Base-by-base conservation (phyloP, 1,140 invertebrate species). In the Drosophila bocki region DNA sequence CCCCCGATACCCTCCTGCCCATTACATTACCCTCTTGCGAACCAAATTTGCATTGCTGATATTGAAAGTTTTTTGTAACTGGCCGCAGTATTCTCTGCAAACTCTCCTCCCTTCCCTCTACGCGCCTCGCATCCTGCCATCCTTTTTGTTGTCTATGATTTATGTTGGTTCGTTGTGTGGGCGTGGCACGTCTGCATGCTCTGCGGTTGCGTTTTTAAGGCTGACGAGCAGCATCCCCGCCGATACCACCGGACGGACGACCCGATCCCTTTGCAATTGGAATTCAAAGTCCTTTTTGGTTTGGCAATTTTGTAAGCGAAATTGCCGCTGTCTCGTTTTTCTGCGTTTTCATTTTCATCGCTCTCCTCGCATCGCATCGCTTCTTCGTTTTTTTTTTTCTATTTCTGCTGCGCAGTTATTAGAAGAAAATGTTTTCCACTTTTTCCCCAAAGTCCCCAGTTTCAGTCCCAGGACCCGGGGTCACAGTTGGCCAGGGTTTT, bases 211-310 rank as follows among this genome's bases (percentile, higher is more conserved):
- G 78, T 78, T 85, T 85, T 79, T 54, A 60, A 74, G 65, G 70
- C 70, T 71, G 76, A 83, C 75, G 75, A 78, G 65, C 75, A 77
- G 67, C 67, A 51, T 71, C 65, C 69, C 53, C 50, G 26, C 63
- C 61, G 37, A 17, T 53, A 22, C 54, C n/a, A 19, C n/a, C 26
- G 48, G 29, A 51, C 29, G 50, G 9, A 32, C 26, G 50, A 51
- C 11, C 41, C 22, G 29, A 29, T 35, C 33, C 63, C 77, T 72
- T 88, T 80, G 84, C 83, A 87, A 87, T 87, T 87, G 83, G 85
- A 87, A 87, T 87, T 87, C 83, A 87, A 87, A 87, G 83, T 87
- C 83, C 85, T 87, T 87, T 87, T 88, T 87, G 83, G 83, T 87
- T 87, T 87, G 85, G 83, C 83, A 87, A 87, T 87, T 87, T 88